phyloP scores from a whole-genome alignment of 2,113 vertebrate genomes.

The Cochlearius cochlearius region DNA sequence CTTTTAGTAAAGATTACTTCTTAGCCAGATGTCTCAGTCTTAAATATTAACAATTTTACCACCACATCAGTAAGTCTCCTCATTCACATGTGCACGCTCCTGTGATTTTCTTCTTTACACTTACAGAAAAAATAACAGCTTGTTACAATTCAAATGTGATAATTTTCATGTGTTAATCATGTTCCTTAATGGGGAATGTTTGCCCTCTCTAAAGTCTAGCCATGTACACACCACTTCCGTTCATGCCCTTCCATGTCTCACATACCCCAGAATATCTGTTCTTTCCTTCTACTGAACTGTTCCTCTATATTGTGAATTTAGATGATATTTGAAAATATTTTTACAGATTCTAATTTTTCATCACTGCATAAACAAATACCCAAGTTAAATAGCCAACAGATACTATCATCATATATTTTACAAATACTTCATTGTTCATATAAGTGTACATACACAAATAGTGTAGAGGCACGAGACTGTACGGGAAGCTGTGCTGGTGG shows the following conservation, averaged over 20 bases:
- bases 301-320: neutral
- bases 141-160: neutral
- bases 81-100: neutral
- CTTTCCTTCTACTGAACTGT: neutral
- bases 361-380: neutral
- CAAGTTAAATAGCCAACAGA: neutral
- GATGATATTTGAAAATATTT: neutral
- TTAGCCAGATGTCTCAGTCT: neutral
- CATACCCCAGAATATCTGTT: neutral
- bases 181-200: neutral
- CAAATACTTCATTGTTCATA: neutral
- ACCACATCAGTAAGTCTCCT: neutral
- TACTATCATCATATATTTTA: neutral
- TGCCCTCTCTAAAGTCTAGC: neutral
- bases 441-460: neutral
- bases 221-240: neutral
- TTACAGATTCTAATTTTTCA: neutral
- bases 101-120: neutral
- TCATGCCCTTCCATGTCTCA: neutral
- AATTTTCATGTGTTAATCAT: neutral
- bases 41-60: neutral
- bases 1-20: neutral
- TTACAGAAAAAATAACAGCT: neutral
- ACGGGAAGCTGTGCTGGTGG: neutral
- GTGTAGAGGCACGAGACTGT: neutral